Evolutionary conservation across 2,797 vertebrate genomes (phyloP).

Genomic region (Emys orbicularis): DNA sequence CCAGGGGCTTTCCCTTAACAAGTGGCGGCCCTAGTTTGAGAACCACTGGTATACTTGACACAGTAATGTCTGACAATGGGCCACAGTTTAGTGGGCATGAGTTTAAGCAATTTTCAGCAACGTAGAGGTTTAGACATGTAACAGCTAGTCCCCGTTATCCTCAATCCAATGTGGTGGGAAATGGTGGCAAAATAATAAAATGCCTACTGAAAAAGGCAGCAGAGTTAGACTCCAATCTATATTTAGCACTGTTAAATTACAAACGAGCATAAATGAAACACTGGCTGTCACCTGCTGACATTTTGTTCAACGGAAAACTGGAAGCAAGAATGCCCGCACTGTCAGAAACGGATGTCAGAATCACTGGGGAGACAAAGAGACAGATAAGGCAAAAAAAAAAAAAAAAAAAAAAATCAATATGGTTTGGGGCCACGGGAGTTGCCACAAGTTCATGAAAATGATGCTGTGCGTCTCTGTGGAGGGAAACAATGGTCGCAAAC

Average conservation of each 20-base stretch:
- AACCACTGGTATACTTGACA: neutral
- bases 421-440: neutral
- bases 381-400: neutral
- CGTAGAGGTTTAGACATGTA: neutral
- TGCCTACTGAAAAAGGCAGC: neutral
- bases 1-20: too few relatives aligned
- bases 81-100: neutral
- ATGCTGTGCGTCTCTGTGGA: neutral
- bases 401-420: neutral
- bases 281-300: neutral
- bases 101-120: neutral
- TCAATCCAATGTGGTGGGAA: neutral
- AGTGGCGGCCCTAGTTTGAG: too few relatives aligned
- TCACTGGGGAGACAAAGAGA: neutral
- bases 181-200: neutral
- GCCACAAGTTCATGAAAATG: neutral
- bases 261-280: neutral
- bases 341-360: neutral
- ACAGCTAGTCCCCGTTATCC: neutral
- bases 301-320: neutral
- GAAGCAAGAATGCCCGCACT: neutral
- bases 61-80: neutral
- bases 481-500: neutral
- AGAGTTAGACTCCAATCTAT: neutral
- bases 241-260: neutral